Base-by-base conservation (phyloP, 2,113 vertebrate genomes). In the Cepphus grylle region DNA sequence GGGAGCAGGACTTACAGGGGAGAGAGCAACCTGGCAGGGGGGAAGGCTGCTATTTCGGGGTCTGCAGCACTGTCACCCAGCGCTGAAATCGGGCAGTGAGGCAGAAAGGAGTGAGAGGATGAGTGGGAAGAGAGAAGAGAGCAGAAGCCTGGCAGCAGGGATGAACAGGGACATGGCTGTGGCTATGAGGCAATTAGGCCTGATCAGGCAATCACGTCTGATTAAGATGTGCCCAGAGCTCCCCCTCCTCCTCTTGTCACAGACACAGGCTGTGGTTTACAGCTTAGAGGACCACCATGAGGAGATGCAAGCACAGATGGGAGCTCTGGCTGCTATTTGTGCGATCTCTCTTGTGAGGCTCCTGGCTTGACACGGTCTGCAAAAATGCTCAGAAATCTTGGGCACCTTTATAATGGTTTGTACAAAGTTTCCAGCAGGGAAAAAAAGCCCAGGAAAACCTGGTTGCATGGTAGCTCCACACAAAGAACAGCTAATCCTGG, bases 401-500 rank as follows among this genome's bases (percentile, higher is more conserved):
- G 11, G 26, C 73, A 63, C 65, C 73, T 94, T 89, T 79, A 34
- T 40, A 93, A 81, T 4, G 20, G 43, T 34, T 61, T 69, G 52
- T 40, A 91, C 14, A 81, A 95, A 61, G 88, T 78, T 78, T 83
- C 65, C 83, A 72, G 69, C 61, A 76, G 59, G 81, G 15, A 42
- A 47, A 93, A 63, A 94, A 76, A 61, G 52, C 69, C 52, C 81
- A 74, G 65, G 61, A 67, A 94, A 81, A 91, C 77, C 65, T 73
- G 77, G 61, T 91, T 91, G 87, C 42, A 26, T 67, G 58, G 86
- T 71, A 84, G 83, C 50, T 86, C 42, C 55, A 77, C 87, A 85
- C 53, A 93, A 91, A 90, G 81, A 93, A 72, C 73, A 73, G 49
- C 77, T 96, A 96, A 94, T 95, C 94, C 74, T 70, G 81, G 45